phyloP scores from a whole-genome alignment of 2,113 vertebrate species.

The Lasiurus borealis region DNA sequence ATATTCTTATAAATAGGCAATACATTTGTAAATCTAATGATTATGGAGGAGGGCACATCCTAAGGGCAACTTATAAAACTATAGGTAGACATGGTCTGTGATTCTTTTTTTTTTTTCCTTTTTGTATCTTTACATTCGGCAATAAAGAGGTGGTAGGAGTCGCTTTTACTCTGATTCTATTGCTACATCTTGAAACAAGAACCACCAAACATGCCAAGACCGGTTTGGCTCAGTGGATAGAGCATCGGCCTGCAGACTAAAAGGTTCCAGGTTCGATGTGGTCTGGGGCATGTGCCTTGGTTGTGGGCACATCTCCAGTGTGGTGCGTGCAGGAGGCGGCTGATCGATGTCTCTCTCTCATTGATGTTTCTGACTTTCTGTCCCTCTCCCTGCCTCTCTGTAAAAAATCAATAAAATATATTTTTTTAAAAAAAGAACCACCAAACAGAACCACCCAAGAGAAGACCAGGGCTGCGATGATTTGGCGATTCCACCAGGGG shows the following conservation, averaged over 20 bases:
- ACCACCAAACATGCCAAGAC: neutral
- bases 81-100: neutral
- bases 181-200: neutral
- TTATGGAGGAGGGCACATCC: neutral
- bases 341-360: no score
- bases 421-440: no score
- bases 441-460: neutral
- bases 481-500: accelerated
- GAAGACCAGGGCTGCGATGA: neutral
- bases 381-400: no score
- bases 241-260: no score
- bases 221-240: no score
- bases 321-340: no score
- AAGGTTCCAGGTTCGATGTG: no score
- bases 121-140: neutral
- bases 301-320: no score
- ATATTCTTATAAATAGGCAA: neutral
- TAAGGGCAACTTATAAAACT: neutral
- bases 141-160: accelerated
- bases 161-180: neutral
- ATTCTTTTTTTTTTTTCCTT: neutral
- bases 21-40: neutral
- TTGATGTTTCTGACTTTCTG: no score
- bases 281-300: no score
- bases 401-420: no score